These are phyloP conservation scores for Mythimna vitellina DNA, from an alignment of 2,888 invertebrate genomes.

Conservation along the genomic window DNA sequence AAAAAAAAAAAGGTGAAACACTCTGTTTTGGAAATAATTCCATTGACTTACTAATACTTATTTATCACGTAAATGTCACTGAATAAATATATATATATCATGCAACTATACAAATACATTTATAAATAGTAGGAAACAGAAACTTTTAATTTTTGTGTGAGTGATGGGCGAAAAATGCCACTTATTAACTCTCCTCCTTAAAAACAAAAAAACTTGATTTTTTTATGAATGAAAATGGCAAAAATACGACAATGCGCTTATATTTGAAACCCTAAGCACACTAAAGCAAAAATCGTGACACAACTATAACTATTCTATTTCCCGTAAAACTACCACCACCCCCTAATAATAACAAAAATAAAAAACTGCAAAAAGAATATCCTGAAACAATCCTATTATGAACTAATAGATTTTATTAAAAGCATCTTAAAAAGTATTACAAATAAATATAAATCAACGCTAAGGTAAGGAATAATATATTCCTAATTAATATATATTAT, in stretches of 20 bases:
- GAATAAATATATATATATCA: too few species aligned
- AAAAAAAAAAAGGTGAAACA: too few species aligned
- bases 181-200: too few species aligned
- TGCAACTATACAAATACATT: too few species aligned
- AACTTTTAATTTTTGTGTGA: too few species aligned
- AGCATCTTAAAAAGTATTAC: not conserved
- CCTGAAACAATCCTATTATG: not conserved
- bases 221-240: constrained; percentile 27
- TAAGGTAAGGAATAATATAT: too few species aligned
- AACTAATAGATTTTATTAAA: not conserved
- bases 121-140: too few species aligned
- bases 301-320: not conserved
- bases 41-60: too few species aligned
- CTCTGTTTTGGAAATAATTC: too few species aligned
- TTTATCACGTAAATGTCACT: too few species aligned
- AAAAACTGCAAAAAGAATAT: not conserved
- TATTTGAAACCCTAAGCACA: not conserved
- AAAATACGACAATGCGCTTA: not conserved
- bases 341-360: not conserved
- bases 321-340: constrained; percentile 8
- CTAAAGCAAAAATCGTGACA: not conserved
- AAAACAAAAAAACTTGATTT: not conserved
- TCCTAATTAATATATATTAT: too few species aligned
- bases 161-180: too few species aligned
- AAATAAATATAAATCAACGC: not conserved